Evolutionary conservation across 2,888 invertebrate species (phyloP).

Genomic region (Callimorpha dominula): DNA sequence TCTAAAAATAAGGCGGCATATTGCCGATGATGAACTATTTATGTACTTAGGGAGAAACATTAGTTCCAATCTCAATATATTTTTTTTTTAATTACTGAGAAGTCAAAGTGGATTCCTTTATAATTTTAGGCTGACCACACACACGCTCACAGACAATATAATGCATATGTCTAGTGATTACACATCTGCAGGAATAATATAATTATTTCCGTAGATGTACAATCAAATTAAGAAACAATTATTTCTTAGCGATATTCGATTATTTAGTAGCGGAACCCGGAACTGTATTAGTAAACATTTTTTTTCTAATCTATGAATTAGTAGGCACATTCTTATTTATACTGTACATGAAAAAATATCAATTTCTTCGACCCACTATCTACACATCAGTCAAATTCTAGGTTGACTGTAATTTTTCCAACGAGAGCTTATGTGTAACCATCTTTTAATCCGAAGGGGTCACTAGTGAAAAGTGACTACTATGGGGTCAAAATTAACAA

Average conservation of each 20-base stretch:
- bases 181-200: not conserved
- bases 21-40: conserved; percentile 5
- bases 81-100: not conserved
- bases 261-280: conserved; percentile 21
- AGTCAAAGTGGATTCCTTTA: not conserved
- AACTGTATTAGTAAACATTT: conserved; percentile 22
- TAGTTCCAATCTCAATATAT: not conserved
- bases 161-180: not conserved
- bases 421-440: conserved; percentile 5
- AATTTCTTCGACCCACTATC: conserved; percentile 50
- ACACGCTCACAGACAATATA: not conserved
- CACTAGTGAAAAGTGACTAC: not conserved
- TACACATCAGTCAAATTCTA: conserved; percentile 63
- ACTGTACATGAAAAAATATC: conserved; percentile 69
- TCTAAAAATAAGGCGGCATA: not conserved
- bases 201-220: not conserved
- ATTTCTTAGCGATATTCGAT: not conserved
- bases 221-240: not conserved
- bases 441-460: not conserved
- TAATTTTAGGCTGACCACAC: not conserved
- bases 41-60: not conserved
- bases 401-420: conserved; percentile 28
- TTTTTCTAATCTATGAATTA: conserved; percentile 47
- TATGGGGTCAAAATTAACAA: too few species aligned
- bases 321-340: conserved; percentile 54